Conservation (phyloP, 2,797 vertebrate genomes). For the Liparis tanakae region DNA sequence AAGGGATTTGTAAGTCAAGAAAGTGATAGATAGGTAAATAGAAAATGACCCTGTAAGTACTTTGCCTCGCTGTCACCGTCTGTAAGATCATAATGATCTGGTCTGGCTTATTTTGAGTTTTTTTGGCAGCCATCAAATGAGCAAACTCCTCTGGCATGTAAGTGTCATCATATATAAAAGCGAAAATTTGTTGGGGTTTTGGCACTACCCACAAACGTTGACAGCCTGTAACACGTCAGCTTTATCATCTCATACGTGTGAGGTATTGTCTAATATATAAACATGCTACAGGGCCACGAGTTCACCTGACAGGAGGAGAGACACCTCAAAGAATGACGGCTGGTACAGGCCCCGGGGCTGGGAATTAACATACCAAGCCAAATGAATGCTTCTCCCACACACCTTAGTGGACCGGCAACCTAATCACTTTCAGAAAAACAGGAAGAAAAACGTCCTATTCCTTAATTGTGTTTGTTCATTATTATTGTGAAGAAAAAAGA, state of each 20-base stretch:
- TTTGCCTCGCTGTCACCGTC: constrained; percentile 35
- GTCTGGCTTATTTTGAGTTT: constrained; percentile 51
- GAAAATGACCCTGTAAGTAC: constrained; percentile 38
- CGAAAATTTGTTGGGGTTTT: constrained; percentile 78
- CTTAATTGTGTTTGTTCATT: constrained; percentile 17
- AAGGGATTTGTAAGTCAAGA: constrained; percentile 43
- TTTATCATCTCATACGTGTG: constrained; percentile 75
- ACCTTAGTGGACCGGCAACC: constrained; percentile 56
- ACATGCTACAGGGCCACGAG: constrained; percentile 66
- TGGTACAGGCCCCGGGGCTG: constrained; percentile 73
- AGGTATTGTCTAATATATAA: constrained; percentile 77
- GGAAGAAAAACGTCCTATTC: constrained; percentile 25
- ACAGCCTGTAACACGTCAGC: constrained; percentile 77
- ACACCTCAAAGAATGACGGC: constrained; percentile 71
- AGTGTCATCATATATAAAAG: constrained; percentile 76
- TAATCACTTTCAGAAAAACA: constrained; percentile 49
- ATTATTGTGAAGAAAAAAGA: constrained; percentile 12
- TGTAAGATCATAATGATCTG: constrained; percentile 54
- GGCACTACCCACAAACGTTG: constrained; percentile 47
- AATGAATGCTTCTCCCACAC: constrained; percentile 80
- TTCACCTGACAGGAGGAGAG: constrained; percentile 66
- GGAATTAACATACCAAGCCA: constrained; percentile 78
- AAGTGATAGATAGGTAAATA: constrained; percentile 28
- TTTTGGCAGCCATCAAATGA: constrained; percentile 73
- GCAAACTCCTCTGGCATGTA: constrained; percentile 78